Base-by-base conservation (phyloP, 2,888 invertebrate genomes). In the Muschampia plurimacula region DNA sequence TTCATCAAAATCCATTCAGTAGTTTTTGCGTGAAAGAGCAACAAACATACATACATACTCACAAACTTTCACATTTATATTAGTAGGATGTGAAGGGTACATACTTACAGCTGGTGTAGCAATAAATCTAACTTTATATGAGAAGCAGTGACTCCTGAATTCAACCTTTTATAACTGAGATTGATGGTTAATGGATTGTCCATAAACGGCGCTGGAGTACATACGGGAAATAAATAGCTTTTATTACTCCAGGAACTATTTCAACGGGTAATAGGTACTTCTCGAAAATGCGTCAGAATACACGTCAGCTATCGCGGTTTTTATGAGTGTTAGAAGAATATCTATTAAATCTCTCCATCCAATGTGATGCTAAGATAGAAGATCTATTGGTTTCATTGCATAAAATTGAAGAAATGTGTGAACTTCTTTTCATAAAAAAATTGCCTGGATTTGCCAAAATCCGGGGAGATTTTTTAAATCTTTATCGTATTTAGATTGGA, bases 51-150 rank as follows among this genome's bases (percentile, higher is more conserved):
- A n/a, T n/a, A n/a, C n/a, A n/a, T n/a, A n/a, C n/a, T n/a, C n/a
- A n/a, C n/a, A n/a, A n/a, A n/a, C n/a, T n/a, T n/a, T n/a, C n/a
- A n/a, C n/a, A n/a, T n/a, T n/a, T n/a, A n/a, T n/a, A n/a, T n/a
- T n/a, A n/a, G n/a, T n/a, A n/a, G n/a, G n/a, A n/a, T n/a, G n/a
- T n/a, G n/a, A 57, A n/a, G n/a, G n/a, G 46, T 77, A 81, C 81
- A 32, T 10, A n/a, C 36, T 39, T 36, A 62, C 13, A n/a, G 22
- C 32, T 63, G 80, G 82, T 77, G 75, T 77, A 57, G 79, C 75
- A 75, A 86, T 88, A 88, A 89, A 89, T 88, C 84, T 59, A 69
- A 65, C 79, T 88, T 88, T 87, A 88, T 85, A 82, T 77, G 77
- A 77, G 71, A 75, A 76, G 75, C 64, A 65, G 78, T 76, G 82